These are phyloP conservation scores for Gortyna flavago DNA, from an alignment of 2,888 invertebrate species.

Conservation along the genomic window DNA sequence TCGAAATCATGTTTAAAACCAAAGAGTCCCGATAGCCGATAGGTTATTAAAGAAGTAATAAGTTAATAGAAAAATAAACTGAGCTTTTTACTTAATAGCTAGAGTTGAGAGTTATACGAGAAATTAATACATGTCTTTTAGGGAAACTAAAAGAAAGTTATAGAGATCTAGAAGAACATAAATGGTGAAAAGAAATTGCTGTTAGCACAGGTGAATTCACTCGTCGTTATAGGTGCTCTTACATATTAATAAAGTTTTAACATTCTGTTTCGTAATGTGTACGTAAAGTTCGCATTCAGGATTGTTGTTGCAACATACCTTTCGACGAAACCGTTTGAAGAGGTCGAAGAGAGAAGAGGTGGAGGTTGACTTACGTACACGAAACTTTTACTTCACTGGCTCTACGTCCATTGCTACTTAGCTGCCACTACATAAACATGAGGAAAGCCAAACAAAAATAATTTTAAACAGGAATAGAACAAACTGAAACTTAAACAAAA, in stretches of 20 bases:
- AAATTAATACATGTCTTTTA: neutral
- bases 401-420: neutral
- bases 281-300: slow-evolving; percentile 2
- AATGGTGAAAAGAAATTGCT: neutral
- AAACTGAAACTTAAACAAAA: neutral
- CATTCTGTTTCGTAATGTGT: neutral
- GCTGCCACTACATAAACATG: neutral
- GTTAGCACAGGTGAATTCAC: neutral
- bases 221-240: neutral
- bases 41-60: neutral
- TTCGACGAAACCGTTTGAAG: neutral
- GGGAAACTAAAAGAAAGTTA: neutral
- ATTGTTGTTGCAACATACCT: slow-evolving; percentile 20
- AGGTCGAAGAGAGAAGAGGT: no score
- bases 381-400: neutral
- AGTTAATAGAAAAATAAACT: neutral
- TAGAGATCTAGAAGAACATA: neutral
- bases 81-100: neutral
- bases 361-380: neutral
- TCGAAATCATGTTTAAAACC: slow-evolving; percentile 18
- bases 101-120: neutral
- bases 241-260: neutral
- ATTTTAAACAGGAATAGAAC: neutral
- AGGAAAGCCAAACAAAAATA: slow-evolving; percentile 4
- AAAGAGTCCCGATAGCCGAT: slow-evolving; percentile 1